Evolutionary conservation across 2,797 vertebrate genomes (phyloP), one percentile per base, ranked within the genome.

Genomic region (Cynodonichthys magdalenae): DNA sequence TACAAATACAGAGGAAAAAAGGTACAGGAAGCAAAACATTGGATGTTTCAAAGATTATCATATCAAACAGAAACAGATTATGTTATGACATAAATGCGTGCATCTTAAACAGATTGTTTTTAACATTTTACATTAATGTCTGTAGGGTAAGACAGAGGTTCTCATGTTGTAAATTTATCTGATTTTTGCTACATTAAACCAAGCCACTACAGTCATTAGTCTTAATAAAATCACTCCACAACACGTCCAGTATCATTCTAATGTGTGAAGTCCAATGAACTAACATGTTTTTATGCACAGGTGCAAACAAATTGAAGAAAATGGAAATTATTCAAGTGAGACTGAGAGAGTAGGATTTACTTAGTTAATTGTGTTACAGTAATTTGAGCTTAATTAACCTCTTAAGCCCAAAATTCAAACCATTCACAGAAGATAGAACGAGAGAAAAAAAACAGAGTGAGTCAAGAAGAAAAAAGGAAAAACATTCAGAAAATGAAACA

Each of bases 191-290:
- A 69, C 41, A 64, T 71, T 24, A 24, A 3, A 24, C 24, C 24
- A 24, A 2, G 2, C 47, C 52, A 74, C 42, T 42, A 39, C 74
- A 80, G 58, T 77, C 71, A 75, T 70, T 56, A 67, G 42, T 57
- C 55, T 75, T 71, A 51, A 75, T 36, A 2, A 71, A 79, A 82
- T 79, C 45, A 69, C 49, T 62, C 34, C 34, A 10, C 41, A 53
- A 56, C 59, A 75, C 61, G 63, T 48, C 28, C 48, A 41, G 75
- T 69, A 61, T 68, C 60, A 75, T 66, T 70, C 53, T 53, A 29
- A 75, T 73, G 58, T 77, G 63, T 47, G 2, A 27, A 69, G 53
- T 69, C 71, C 63, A 11, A 45, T 24, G 46, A 51, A 52, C 44
- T 41, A 17, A 39, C 58, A 59, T 54, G 67, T 75, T 74, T 77